Evolutionary conservation across 2,797 vertebrate genomes (phyloP), one percentile per base, ranked within the genome.

Genomic region (Oryzias dopingdopingensis): DNA sequence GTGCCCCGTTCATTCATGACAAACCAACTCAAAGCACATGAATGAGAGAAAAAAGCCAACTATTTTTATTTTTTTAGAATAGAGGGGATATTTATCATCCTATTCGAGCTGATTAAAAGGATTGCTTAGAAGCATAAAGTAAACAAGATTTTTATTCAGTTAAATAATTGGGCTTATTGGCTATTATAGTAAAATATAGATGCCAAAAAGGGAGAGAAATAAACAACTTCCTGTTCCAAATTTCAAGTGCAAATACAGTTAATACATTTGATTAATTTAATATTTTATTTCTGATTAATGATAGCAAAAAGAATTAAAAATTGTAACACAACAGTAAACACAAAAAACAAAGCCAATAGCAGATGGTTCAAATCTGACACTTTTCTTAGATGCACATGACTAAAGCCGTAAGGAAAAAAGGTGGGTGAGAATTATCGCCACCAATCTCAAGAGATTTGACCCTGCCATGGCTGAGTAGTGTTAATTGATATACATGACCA

Each of bases 401-500:
- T 75, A 59, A 68, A 46, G 37, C 58, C 59, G 71, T 80, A 61
- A 67, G 74, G 74, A 80, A 84, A 78, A 66, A 22, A 22, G 76
- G 80, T 77, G 50, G 59, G 61, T 73, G 69, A 70, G 72, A 84
- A 76, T 83, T 79, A 75, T 42, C 13, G 65, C 65, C 43, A 18
- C 49, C 42, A 50, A 74, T 81, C 89, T 82, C 86, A 42, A 58
- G 85, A 82, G 82, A 74, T 59, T 75, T 79, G 78, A 85, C 70
- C 67, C 67, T 80, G 78, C 80, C 80, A 86, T 75, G 68, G 67
- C 71, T 74, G 58, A 79, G 48, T 52, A 90, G 92, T 92, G 94
- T 94, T 96, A 95, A 94, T 93, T 94, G 94, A 95, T 93, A 94
- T 94, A 95, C 93, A 96, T 89, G 93, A 88, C 91, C 92, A 93